A percentile compares a stretch with the other conserved stretches of the same genome.
These are phyloP conservation scores for Nothoprocta pentlandii DNA, from an alignment of 2,113 vertebrate species.

Conservation along the genomic window DNA sequence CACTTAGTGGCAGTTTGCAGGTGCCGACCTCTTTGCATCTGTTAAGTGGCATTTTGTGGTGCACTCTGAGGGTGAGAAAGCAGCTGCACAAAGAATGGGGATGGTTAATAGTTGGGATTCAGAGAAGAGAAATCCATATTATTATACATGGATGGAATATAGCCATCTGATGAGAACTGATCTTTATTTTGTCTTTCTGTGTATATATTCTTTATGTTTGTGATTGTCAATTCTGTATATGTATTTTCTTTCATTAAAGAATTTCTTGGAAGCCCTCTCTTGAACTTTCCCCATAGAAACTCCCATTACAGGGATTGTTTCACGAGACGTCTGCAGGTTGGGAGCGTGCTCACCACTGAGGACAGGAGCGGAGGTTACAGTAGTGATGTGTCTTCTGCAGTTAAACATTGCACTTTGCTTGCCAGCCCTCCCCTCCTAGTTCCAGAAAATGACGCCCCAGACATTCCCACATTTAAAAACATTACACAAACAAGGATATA, in stretches of 20 bases:
- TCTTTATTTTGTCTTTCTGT: not conserved
- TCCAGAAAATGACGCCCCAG: accelerated
- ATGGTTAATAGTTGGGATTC: not conserved
- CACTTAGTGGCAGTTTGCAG: not conserved
- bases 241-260: not conserved
- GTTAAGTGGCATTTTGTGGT: not conserved
- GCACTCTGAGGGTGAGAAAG: not conserved
- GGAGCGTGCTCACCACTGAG: not conserved
- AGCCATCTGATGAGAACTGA: not conserved
- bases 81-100: not conserved
- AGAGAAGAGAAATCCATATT: not conserved
- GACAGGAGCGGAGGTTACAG: not conserved
- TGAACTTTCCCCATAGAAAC: not conserved
- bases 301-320: not conserved
- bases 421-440: not conserved
- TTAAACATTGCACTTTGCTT: not conserved
- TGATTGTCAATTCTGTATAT: not conserved
- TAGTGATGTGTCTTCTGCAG: accelerated
- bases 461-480: not conserved
- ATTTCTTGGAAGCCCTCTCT: not conserved
- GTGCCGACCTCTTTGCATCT: not conserved
- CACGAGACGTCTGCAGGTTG: not conserved
- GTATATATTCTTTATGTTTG: not conserved
- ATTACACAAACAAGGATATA: not conserved
- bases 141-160: not conserved